Evolutionary conservation across 2,888 invertebrate species (phyloP), one percentile per base, ranked within the genome.

Genomic region (Zhengitettix transpicula): DNA sequence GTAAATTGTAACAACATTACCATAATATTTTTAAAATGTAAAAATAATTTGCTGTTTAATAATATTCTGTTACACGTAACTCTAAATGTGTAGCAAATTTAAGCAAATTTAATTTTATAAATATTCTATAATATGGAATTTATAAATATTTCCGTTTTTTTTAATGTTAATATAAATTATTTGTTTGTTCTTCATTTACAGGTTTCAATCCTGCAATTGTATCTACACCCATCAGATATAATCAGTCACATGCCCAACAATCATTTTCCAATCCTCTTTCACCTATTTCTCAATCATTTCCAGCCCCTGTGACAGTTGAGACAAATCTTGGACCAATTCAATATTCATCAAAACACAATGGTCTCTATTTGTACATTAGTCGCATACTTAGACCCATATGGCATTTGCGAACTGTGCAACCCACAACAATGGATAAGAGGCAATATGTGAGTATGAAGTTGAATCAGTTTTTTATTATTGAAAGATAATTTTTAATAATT

Each of bases 371-470:
- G 52, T 94, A 92, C 70, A 83, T 96, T 14, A 84, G 89, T 28
- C 81, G 97, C 66, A 86, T 98, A 66, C 75, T 99, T 16, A 78
- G 91, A 42, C 89, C 92, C 0, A 79, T 98, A 64, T 98, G 98
- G 98, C 85, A 83, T 67, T 75, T 84, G 64, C 82, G 83, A 71
- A 88, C 88, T 67, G 82, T 89, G 17, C 28, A 52, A 28, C 55
- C 11, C 15, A 56, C 54, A n/a, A 61, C 54, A 3, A 40, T 57
- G 28, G 59, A 61, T n/a, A 60, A 57, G 11, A 52, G 52, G n/a
- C 41, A 53, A 17, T 60, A 53, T 47, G 60, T 60, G 16, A 53
- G 60, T 60, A 55, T 28, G 11, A 28, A 14, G 15, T 28, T 28
- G 3, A 28, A 28, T 2, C 7, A 2, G 2, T 28, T 28, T 28